These are phyloP conservation scores for Semnornis frantzii DNA, from an alignment of 2,113 vertebrate species.

Conservation along the genomic window DNA sequence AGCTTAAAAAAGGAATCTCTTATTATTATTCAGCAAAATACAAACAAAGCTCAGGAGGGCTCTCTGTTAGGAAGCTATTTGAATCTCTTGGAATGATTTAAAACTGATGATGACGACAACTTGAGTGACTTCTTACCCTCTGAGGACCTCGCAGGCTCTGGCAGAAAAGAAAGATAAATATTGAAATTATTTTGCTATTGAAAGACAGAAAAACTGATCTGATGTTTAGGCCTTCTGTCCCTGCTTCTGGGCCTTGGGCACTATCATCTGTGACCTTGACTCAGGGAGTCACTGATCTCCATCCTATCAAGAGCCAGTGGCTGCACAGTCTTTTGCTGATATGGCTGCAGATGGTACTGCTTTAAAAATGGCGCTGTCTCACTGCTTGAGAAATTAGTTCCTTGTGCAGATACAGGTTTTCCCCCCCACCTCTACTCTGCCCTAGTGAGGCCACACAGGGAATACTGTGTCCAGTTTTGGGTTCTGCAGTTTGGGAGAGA, in stretches of 20 bases:
- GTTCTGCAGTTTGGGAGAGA: too few species aligned
- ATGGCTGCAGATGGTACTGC: background rate
- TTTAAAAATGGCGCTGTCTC: background rate
- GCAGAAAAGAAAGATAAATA: slow-evolving; percentile 60
- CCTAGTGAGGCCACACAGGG: too few species aligned
- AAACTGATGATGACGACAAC: background rate
- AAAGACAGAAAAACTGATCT: slow-evolving; percentile 52
- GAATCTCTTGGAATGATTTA: slow-evolving; percentile 38
- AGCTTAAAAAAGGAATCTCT: slow-evolving; percentile 17
- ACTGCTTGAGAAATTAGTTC: background rate
- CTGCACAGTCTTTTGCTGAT: slow-evolving; percentile 26
- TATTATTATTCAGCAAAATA: slow-evolving; percentile 57
- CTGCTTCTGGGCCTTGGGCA: slow-evolving; percentile 61
- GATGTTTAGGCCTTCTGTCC: slow-evolving; percentile 48
- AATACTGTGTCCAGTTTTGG: too few species aligned
- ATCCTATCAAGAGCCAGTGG: slow-evolving; percentile 58
- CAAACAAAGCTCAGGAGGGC: slow-evolving; percentile 51
- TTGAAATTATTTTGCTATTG: slow-evolving; percentile 45
- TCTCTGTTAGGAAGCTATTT: slow-evolving; percentile 3
- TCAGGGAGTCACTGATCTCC: slow-evolving; percentile 48
- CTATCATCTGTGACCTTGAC: slow-evolving; percentile 71
- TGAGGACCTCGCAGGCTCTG: background rate
- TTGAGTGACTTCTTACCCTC: slow-evolving; percentile 46
- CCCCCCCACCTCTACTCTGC: too few species aligned
- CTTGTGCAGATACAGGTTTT: background rate